Evolutionary conservation across 1,140 invertebrate species (phyloP).

Genomic region (Matsumurasca onukii): DNA sequence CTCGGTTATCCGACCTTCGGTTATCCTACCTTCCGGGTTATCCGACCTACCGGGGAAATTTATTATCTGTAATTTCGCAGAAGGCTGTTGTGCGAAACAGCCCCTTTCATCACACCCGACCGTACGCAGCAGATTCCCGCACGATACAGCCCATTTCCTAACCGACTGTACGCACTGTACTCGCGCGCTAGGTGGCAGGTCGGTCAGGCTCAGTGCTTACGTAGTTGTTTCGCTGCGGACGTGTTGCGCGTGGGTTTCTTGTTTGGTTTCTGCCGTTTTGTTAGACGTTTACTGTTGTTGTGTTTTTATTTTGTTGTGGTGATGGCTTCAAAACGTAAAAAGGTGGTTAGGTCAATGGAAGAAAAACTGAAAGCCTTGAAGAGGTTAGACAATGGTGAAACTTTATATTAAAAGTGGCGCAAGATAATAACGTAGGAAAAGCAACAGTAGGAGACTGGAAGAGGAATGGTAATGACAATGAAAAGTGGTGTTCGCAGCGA

Average conservation of each 20-base stretch:
- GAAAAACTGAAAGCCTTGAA: slow-evolving; percentile 35
- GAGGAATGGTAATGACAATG: slow-evolving; percentile 32
- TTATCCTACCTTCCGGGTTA: too few relatives aligned
- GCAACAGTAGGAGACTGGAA: slow-evolving; percentile 36
- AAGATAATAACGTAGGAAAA: slow-evolving; percentile 28
- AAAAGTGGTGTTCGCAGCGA: slow-evolving; percentile 24
- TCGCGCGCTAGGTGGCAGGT: too few relatives aligned
- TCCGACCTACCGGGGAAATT: too few relatives aligned
- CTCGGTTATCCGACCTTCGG: too few relatives aligned
- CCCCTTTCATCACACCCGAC: too few relatives aligned
- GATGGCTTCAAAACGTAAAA: slow-evolving; percentile 34
- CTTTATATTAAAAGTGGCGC: slow-evolving; percentile 32
- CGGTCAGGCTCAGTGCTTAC: slow-evolving; percentile 19
- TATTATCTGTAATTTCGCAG: too few relatives aligned
- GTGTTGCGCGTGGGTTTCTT: background rate
- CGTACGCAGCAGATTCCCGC: too few relatives aligned
- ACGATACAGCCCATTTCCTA: too few relatives aligned
- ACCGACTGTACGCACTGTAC: too few relatives aligned
- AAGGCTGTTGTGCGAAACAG: too few relatives aligned
- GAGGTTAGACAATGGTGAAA: slow-evolving; percentile 36
- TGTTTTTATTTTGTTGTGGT: background rate
- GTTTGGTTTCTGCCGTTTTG: background rate
- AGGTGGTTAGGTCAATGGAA: slow-evolving; percentile 29
- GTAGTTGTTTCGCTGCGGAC: slow-evolving; percentile 5
- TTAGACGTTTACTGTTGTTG: background rate